Conservation (phyloP, 2,888 invertebrate genomes). For the Sericinus montela region DNA sequence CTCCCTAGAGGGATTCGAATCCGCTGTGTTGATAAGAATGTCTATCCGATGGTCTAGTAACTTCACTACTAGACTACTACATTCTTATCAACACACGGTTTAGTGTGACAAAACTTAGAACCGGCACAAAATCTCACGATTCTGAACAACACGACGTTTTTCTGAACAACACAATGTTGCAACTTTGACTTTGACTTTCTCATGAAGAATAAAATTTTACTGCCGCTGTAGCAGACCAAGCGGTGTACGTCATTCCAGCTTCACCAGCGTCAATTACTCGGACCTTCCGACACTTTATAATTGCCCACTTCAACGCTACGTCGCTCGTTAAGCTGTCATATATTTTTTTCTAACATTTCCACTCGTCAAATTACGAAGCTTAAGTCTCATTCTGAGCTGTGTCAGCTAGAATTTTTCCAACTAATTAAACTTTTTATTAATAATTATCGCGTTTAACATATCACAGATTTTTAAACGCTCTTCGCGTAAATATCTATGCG, state of each 20-base stretch:
- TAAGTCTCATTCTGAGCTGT: slow-evolving; percentile 1
- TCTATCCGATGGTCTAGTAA: too few species aligned
- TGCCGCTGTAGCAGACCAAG: neutral
- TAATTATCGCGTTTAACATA: too few species aligned
- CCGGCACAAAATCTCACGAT: too few species aligned
- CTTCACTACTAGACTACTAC: too few species aligned
- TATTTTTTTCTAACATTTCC: slow-evolving; percentile 7
- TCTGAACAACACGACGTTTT: too few species aligned
- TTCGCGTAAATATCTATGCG: too few species aligned
- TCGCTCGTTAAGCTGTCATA: slow-evolving; percentile 14
- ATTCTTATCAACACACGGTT: too few species aligned
- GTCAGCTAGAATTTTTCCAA: slow-evolving; percentile 1
- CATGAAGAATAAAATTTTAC: neutral
- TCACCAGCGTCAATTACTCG: neutral
- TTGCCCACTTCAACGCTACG: neutral
- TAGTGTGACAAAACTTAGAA: too few species aligned
- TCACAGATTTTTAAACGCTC: too few species aligned
- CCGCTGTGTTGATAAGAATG: too few species aligned
- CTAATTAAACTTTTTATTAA: neutral
- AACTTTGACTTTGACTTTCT: too few species aligned
- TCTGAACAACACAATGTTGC: neutral
- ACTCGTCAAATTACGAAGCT: slow-evolving; percentile 5
- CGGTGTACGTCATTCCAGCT: neutral
- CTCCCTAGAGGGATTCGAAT: too few species aligned
- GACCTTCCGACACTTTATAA: slow-evolving; percentile 14